A percentile compares a stretch with the other conserved stretches of the same genome.
phyloP scores from a whole-genome alignment of 2,113 vertebrate species.

The Steatornis caripensis region DNA sequence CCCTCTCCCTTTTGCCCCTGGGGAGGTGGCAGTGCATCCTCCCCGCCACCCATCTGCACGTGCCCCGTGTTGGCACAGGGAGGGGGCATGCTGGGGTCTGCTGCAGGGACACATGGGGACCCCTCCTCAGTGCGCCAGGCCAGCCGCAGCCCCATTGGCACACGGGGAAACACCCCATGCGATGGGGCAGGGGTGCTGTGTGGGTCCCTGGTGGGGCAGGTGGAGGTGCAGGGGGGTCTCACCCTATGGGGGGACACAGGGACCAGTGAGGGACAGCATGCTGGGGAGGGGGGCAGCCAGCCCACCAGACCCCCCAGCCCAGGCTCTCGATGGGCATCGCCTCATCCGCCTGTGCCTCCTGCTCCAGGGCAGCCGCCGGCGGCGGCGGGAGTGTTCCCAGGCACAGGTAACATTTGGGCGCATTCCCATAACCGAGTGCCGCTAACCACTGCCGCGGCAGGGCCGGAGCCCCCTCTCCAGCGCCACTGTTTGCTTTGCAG shows the following conservation, averaged over 20 bases:
- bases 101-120: neutral
- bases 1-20: neutral
- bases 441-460: conserved; percentile 32
- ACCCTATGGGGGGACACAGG: fast-evolving
- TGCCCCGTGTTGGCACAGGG: neutral
- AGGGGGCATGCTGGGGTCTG: neutral
- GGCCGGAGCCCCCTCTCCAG: conserved; percentile 59
- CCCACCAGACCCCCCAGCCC: too few relatives aligned
- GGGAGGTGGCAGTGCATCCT: neutral
- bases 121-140: neutral
- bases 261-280: fast-evolving
- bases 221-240: fast-evolving
- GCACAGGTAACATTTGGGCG: conserved; percentile 71
- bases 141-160: fast-evolving
- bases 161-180: fast-evolving
- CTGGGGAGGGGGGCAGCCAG: neutral
- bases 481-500: conserved; percentile 68
- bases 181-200: neutral
- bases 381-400: neutral
- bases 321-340: neutral
- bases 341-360: fast-evolving
- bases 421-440: conserved; percentile 74
- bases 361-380: fast-evolving
- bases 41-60: fast-evolving
- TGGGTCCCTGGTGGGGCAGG: fast-evolving